A percentile compares a stretch with the other conserved stretches of the same genome.
Conservation (phyloP, 2,113 vertebrate species). For the Spea bombifrons region DNA sequence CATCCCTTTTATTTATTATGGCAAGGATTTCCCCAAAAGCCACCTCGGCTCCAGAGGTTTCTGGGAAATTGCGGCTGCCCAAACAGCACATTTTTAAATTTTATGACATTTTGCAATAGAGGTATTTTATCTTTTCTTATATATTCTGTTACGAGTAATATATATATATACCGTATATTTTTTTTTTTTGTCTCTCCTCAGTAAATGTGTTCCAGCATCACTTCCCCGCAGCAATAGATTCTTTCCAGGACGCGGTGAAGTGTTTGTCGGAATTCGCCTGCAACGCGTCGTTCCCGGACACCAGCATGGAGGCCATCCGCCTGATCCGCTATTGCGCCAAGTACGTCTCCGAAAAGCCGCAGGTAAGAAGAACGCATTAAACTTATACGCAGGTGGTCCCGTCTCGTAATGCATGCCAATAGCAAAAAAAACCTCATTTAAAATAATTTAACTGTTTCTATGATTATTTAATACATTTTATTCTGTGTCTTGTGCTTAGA, state of each 20-base stretch:
- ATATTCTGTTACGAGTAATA: no score
- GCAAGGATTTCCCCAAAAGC: no score
- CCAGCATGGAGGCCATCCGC: conserved; percentile 95
- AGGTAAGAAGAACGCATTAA: conserved; percentile 65
- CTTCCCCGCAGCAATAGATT: conserved; percentile 94
- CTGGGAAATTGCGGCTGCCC: no score
- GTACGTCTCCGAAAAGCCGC: conserved; percentile 89
- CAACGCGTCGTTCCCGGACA: conserved; percentile 92
- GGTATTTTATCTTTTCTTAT: no score
- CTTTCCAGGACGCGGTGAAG: conserved; percentile 96
- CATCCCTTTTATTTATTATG: conserved; percentile 44
- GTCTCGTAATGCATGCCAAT: not conserved
- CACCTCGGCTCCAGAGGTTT: no score
- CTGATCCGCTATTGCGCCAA: conserved; percentile 93
- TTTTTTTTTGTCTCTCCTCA: conserved; percentile 55
- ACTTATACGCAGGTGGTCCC: not conserved
- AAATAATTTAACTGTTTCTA: no score
- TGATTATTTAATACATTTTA: no score
- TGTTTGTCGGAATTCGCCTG: conserved; percentile 97
- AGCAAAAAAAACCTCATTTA: no score
- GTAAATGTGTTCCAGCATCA: conserved; percentile 90
- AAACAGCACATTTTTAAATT: no score
- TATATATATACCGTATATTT: no score
- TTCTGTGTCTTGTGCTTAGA: no score
- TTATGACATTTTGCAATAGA: no score